Conservation (phyloP, 2,113 vertebrate species). For the Pantherophis guttatus region DNA sequence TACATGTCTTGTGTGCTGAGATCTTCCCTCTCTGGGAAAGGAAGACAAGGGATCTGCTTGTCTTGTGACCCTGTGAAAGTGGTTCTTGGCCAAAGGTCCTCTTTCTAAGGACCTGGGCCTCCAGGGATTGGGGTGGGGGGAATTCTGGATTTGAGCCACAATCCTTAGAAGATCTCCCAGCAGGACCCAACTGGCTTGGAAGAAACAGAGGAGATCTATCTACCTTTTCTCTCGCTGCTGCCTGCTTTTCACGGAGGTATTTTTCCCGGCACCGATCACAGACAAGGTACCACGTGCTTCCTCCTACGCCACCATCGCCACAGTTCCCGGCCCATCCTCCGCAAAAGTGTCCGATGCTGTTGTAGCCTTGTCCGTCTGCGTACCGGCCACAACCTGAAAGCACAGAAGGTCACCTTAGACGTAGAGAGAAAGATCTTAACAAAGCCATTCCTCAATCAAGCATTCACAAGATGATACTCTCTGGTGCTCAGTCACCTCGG, state of each 20-base stretch:
- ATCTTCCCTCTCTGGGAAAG: too few relatives aligned
- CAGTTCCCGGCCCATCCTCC: conserved; percentile 99
- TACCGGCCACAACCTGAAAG: conserved; percentile 91
- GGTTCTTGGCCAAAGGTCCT: not conserved
- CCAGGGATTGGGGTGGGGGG: not conserved
- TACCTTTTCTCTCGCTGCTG: conserved; percentile 96
- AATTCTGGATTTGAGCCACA: not conserved
- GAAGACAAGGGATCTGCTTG: not conserved
- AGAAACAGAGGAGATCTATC: conserved; percentile 32
- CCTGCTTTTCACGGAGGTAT: conserved; percentile 96
- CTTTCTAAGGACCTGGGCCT: not conserved
- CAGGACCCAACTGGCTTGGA: not conserved
- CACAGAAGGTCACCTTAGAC: not conserved
- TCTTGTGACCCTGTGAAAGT: not conserved
- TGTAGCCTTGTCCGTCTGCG: conserved; percentile 96
- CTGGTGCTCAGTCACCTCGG: not conserved
- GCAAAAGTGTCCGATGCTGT: conserved; percentile 98
- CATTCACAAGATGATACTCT: not conserved
- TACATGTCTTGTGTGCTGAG: not conserved
- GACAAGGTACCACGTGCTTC: conserved; percentile 98
- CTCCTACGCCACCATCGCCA: conserved; percentile 95
- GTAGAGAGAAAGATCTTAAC: not conserved
- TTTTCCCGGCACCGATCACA: conserved; percentile 97
- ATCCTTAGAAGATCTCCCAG: not conserved
- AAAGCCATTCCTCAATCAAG: not conserved